These are phyloP conservation scores for Acanthurus leucopareius DNA, from an alignment of 2,797 vertebrate genomes.

Conservation along the genomic window DNA sequence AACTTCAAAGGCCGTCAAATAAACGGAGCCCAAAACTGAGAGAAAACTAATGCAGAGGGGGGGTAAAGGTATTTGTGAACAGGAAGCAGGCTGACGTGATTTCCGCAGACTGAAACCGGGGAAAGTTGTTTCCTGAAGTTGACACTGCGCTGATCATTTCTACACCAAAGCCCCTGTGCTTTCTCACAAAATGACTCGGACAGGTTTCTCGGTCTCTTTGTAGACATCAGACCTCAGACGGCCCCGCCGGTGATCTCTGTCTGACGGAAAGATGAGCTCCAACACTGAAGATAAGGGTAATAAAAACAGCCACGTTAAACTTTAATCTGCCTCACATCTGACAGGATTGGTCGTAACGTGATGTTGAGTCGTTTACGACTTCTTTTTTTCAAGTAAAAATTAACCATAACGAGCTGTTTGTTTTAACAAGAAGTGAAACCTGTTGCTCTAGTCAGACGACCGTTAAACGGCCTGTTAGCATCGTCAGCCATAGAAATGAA, in stretches of 20 bases:
- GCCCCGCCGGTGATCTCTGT: slow-evolving; percentile 5
- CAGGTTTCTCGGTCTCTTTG: not conserved
- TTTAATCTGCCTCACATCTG: slow-evolving; percentile 12
- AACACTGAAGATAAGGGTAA: slow-evolving; percentile 68
- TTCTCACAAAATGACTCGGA: slow-evolving; percentile 28
- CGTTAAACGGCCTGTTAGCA: slow-evolving; percentile 59
- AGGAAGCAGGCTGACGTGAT: slow-evolving; percentile 83
- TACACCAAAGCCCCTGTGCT: slow-evolving; percentile 8
- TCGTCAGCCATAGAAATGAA: slow-evolving; percentile 20
- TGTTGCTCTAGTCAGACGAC: slow-evolving; percentile 13
- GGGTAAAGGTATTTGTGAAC: slow-evolving; percentile 41
- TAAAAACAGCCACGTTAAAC: slow-evolving; percentile 14
- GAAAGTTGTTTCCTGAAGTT: slow-evolving; percentile 89
- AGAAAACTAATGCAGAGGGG: not conserved
- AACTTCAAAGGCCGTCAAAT: not conserved
- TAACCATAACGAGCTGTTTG: slow-evolving; percentile 1
- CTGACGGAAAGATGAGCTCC: slow-evolving; percentile 60
- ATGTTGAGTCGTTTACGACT: not conserved
- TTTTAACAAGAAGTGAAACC: not conserved
- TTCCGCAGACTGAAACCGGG: slow-evolving; percentile 86
- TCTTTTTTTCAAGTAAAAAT: not conserved
- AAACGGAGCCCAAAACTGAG: too few species aligned
- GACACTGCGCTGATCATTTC: slow-evolving; percentile 39
- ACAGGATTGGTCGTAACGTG: not conserved
- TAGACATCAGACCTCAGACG: not conserved